phyloP scores from a whole-genome alignment of 2,888 invertebrate genomes.

The Agonopterix heracliana region DNA sequence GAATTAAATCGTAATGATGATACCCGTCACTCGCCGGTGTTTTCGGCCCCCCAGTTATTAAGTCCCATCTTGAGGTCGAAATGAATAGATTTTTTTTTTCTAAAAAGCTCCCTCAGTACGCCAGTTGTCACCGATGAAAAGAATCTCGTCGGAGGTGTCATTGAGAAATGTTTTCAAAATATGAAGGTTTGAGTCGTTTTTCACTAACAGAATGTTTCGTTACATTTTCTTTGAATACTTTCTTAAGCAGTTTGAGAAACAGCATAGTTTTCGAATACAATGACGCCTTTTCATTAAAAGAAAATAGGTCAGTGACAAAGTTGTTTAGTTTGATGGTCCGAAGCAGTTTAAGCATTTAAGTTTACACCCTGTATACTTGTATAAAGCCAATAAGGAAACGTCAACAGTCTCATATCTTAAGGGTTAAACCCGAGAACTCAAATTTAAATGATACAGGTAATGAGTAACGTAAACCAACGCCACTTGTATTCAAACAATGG shows the following conservation, averaged over 20 bases:
- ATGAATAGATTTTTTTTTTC: conserved; percentile 65
- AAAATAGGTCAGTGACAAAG: no score
- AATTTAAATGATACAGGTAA: not conserved
- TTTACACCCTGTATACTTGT: no score
- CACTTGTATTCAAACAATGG: conserved; percentile 5
- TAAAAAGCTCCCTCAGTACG: conserved; percentile 49
- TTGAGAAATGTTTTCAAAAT: not conserved
- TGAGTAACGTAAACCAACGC: conserved; percentile 9
- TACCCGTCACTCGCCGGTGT: conserved; percentile 56
- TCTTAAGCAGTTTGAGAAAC: no score
- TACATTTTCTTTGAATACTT: no score
- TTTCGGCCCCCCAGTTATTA: conserved; percentile 58
- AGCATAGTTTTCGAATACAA: no score
- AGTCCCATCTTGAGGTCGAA: conserved; percentile 68
- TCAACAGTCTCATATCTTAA: conserved; percentile 4
- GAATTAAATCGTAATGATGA: conserved; percentile 74
- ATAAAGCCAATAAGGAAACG: no score
- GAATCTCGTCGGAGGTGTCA: conserved; percentile 24
- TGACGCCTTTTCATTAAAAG: no score
- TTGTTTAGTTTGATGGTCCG: no score
- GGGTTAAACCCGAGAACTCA: conserved; percentile 2
- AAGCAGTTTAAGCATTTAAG: no score
- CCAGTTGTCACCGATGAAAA: conserved; percentile 67
- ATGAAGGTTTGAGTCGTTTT: not conserved
- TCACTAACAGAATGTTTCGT: not conserved